Evolutionary conservation across 2,797 vertebrate species (phyloP).

Genomic region (Xyrichtys novacula): DNA sequence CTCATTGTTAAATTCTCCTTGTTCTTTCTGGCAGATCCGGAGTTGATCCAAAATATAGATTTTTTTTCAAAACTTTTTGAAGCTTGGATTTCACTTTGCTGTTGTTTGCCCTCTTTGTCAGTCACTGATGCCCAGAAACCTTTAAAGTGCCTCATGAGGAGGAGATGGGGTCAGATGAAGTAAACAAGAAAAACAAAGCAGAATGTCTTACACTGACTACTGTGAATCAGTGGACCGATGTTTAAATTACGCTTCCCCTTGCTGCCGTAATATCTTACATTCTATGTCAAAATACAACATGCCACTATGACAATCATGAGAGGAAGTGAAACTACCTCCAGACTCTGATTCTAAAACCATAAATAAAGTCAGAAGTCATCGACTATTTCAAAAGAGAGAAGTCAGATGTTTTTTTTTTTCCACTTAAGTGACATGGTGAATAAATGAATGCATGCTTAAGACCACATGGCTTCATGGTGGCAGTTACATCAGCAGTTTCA

Average conservation of each 20-base stretch:
- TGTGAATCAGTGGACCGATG: conserved; percentile 6
- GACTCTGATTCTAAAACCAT: not conserved
- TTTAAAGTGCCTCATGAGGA: conserved; percentile 7
- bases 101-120: conserved; percentile 17
- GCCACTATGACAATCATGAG: not conserved
- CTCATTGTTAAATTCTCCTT: conserved; percentile 30
- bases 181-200: conserved; percentile 6
- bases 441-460: not conserved
- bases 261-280: not conserved
- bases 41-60: conserved; percentile 20
- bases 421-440: not conserved
- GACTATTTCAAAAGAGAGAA: not conserved
- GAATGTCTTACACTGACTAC: conserved; percentile 17
- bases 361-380: not conserved
- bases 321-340: conserved; percentile 6
- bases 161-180: not conserved
- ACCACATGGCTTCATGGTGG: not conserved
- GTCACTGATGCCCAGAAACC: not conserved
- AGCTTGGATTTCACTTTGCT: conserved; percentile 23
- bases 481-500: not conserved
- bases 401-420: not conserved
- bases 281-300: not conserved
- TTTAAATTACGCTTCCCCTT: conserved; percentile 1
- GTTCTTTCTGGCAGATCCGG: conserved; percentile 32
- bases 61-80: conserved; percentile 6